Evolutionary conservation across 92 coral and sea anemone genomes (phyloP).

Genomic region (Porites evermanni): DNA sequence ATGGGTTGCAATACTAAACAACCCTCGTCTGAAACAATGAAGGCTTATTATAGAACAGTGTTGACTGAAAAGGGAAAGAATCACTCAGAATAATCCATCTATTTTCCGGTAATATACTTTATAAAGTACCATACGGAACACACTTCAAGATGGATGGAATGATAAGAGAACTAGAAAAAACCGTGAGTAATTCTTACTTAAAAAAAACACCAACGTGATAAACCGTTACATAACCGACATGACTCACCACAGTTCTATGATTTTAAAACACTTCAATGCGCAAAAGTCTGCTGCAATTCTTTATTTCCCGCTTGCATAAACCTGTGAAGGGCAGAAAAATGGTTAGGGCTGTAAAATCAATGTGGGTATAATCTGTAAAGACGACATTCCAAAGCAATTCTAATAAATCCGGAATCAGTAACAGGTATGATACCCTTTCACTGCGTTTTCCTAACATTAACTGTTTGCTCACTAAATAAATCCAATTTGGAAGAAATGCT

Average conservation of each 20-base stretch:
- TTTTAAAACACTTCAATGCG: not conserved
- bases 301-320: not conserved
- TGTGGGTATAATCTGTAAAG: not conserved
- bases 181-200: not conserved
- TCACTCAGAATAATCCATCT: conserved; percentile 20
- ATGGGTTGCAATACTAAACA: not conserved
- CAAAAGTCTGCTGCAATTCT: no score
- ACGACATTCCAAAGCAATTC: not conserved
- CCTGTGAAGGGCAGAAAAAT: conserved; percentile 18
- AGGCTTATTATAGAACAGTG: not conserved
- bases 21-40: not conserved
- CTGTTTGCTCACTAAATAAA: conserved; percentile 2
- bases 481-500: conserved; percentile 3
- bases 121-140: conserved; percentile 5
- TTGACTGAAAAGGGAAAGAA: conserved; percentile 19
- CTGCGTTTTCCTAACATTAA: not conserved
- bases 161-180: not conserved
- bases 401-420: not conserved
- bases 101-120: conserved; percentile 38
- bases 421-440: conserved; percentile 3
- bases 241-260: not conserved
- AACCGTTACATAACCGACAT: not conserved
- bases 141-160: conserved; percentile 26
- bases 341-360: not conserved
- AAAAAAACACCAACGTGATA: no score